Evolutionary conservation across 2,797 vertebrate species (phyloP).

Genomic region (Orientallactaga sibirica): DNA sequence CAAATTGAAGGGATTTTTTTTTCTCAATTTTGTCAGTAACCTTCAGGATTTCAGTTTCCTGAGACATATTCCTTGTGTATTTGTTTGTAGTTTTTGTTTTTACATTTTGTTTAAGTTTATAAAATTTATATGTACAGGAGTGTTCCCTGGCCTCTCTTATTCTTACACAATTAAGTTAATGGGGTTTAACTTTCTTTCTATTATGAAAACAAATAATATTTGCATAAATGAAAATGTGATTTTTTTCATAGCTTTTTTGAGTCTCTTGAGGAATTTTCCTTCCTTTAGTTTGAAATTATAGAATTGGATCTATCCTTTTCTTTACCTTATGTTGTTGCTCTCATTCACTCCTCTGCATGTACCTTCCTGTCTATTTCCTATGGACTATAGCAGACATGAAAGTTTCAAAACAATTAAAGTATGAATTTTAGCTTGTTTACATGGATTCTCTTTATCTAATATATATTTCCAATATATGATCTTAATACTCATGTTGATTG

Average conservation of each 20-base stretch:
- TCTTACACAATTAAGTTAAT: neutral
- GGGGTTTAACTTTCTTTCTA: neutral
- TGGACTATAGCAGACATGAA: neutral
- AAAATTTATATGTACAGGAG: neutral
- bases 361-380: neutral
- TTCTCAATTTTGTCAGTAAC: neutral
- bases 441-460: neutral
- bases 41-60: neutral
- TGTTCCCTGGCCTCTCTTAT: neutral
- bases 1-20: neutral
- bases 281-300: neutral
- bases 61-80: neutral
- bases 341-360: neutral
- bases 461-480: neutral
- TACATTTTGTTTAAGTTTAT: neutral
- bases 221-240: neutral
- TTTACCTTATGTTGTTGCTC: neutral
- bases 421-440: neutral
- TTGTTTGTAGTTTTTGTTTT: neutral
- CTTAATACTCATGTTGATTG: neutral
- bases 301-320: neutral
- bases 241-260: slow-evolving; percentile 15
- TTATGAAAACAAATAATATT: slow-evolving; percentile 2
- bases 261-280: neutral
- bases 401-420: neutral